Base-by-base conservation (phyloP, 2,797 vertebrate species). In the Enoplosus armatus region DNA sequence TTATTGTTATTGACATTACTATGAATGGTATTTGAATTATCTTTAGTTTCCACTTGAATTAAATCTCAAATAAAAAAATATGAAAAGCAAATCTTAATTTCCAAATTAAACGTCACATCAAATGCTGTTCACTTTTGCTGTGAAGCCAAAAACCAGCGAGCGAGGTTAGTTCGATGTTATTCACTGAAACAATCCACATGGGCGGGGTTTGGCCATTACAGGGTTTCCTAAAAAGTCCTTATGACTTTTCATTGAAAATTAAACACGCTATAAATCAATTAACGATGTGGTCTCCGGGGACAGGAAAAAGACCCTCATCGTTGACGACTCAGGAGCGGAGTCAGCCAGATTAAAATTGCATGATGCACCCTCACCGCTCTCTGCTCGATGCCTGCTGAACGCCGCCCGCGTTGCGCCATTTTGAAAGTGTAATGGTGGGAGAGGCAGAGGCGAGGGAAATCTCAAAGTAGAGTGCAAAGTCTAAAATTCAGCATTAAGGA, bases 361-460 rank as follows among this genome's bases (percentile, higher is more conserved):
- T 1, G 37, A 67, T 72, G 66, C 48, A 24, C 10, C 65, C 55
- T 75, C 72, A 0, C 56, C 76, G 76, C 85, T 82, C 48, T 48
- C 53, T n/a, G 68, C 51, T 3, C 47, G 76, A 62, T 39, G 71
- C 45, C 4, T 47, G 26, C 50, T 47, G 79, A 91, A 78, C 89
- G 78, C 92, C 82, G 76, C 89, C 90, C 79, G 82, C 82, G 81
- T 82, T 90, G 91, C 94, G 94, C 94, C 94, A 95, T 95, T 95
- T 95, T 95, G 93, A 94, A 94, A 92, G 86, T 85, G 88, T 75
- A 84, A 77, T 43, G 76, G 75, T 83, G 83, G 87, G 89, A 86
- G 89, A 90, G 87, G 89, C 82, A 81, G 85, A 66, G 87, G 78
- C 80, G 87, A 92, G 88, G 85, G 89, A 89, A 91, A 89, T 83